Evolutionary conservation across 2,797 vertebrate species (phyloP).

Genomic region (Scomberomorus guttatus): DNA sequence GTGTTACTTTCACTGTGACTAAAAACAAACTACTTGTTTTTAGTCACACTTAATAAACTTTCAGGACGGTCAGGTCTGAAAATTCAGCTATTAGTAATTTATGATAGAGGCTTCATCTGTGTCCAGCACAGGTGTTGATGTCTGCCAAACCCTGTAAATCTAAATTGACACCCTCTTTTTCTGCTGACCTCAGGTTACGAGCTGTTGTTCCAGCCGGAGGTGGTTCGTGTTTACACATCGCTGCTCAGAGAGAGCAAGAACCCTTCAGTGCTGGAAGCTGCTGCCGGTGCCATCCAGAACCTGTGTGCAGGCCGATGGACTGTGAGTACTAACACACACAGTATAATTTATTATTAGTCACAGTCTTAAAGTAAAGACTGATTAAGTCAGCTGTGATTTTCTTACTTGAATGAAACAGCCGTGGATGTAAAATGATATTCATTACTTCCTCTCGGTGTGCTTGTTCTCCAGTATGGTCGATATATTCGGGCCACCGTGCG

Average conservation of each 20-base stretch:
- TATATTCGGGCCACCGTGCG: constrained; percentile 93
- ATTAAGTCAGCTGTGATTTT: neutral
- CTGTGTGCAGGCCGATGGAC: constrained; percentile 96
- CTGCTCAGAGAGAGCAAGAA: constrained; percentile 94
- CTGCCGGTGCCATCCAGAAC: constrained; percentile 96
- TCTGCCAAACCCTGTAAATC: neutral
- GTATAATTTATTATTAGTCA: neutral
- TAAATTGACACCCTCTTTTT: neutral
- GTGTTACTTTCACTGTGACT: too few species aligned
- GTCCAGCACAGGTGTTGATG: neutral
- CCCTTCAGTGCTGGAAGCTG: constrained; percentile 94
- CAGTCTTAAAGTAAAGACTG: neutral
- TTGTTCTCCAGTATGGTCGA: constrained; percentile 89
- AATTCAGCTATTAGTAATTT: neutral
- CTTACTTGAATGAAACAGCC: neutral
- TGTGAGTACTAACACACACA: constrained; percentile 80
- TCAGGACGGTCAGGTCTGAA: neutral
- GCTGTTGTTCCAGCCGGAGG: constrained; percentile 96
- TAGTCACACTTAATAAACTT: too few species aligned
- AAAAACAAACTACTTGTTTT: neutral
- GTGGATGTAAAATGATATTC: neutral
- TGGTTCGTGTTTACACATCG: constrained; percentile 96
- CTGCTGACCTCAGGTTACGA: constrained; percentile 89
- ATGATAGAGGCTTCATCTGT: neutral
- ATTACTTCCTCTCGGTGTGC: neutral